Base-by-base conservation (phyloP, 2,888 invertebrate species). In the Antitype chi region DNA sequence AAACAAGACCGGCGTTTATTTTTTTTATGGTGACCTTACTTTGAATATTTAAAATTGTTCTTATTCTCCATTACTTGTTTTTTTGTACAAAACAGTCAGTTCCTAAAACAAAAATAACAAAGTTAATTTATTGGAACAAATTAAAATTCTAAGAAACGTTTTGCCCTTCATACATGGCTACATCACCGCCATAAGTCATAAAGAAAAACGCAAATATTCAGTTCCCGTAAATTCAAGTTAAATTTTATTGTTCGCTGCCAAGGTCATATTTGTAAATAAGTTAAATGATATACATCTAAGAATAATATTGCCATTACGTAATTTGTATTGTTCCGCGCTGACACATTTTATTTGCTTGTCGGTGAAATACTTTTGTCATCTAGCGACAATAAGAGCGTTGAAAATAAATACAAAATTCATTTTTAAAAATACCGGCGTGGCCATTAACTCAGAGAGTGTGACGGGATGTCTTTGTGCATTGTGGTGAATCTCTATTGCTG, bases 351-450 rank as follows among this genome's bases (percentile, higher is more conserved):
- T 88, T 90, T 84, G 77, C 79, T 88, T 87, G 89, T 90, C 89
- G 79, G 82, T 85, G 78, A 86, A 88, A 90, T 89, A 86, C 88
- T 91, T 90, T 88, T 87, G 89, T 91, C 89, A 87, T 90, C 86
- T 86, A 85, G 73, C 52, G 80, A 77, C 74, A 74, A 74, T 28
- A 77, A 43, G 52, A 80, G 70, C 76, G 76, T 81, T 73, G 76
- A 86, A 87, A 88, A 82, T 85, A 85, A 87, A 87, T 88, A 87
- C 86, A 74, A 80, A 80, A 80, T 72, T 74, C 62, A 66, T 83
- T 83, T 75, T 76, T 64, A 73, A 81, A 85, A 82, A 74, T 78
- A 70, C 72, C 70, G 32, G 70, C 85, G 79, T 82, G 82, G 85
- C 76, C 76, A 80, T 87, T 86, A 83, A 84, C 80, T 76, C 81